Percentiles rank a stretch among this genome's conserved stretches.
Conservation (phyloP, 2,888 invertebrate genomes). For the Polymixis flavicincta region DNA sequence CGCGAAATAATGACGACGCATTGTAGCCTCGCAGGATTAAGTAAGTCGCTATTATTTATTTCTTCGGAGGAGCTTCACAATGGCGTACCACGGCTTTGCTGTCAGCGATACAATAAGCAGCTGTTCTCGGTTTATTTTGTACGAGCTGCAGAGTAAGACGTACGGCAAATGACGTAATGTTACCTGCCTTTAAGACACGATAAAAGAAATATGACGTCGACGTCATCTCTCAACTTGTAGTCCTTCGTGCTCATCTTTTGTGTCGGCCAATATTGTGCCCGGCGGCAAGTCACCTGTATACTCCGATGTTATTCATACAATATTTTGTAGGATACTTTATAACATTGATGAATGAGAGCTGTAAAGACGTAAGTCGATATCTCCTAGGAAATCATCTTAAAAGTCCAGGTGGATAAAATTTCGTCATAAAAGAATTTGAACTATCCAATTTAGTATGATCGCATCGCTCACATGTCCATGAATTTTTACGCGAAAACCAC, state of each 20-base stretch:
- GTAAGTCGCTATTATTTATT: slow-evolving; percentile 88
- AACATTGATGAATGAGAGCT: slow-evolving; percentile 57
- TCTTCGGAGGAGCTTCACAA: slow-evolving; percentile 83
- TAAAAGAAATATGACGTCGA: slow-evolving; percentile 75
- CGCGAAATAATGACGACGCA: slow-evolving; percentile 86
- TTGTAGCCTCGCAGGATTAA: slow-evolving; percentile 85
- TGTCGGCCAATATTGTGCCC: slow-evolving; percentile 70
- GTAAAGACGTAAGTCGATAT: slow-evolving; percentile 50
- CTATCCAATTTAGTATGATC: slow-evolving; percentile 58
- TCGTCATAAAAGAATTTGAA: slow-evolving; percentile 27
- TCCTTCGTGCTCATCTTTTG: slow-evolving; percentile 76
- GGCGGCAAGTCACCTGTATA: slow-evolving; percentile 45
- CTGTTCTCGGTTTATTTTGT: slow-evolving; percentile 83
- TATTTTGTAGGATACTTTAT: slow-evolving; percentile 41
- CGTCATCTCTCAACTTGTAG: slow-evolving; percentile 74
- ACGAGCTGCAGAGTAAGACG: slow-evolving; percentile 78
- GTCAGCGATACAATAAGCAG: slow-evolving; percentile 88
- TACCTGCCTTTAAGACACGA: slow-evolving; percentile 80
- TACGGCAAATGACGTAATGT: slow-evolving; percentile 80
- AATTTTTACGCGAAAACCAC: slow-evolving; percentile 78
- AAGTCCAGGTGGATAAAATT: slow-evolving; percentile 23
- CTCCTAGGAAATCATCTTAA: slow-evolving; percentile 56
- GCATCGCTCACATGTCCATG: slow-evolving; percentile 72
- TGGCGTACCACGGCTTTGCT: slow-evolving; percentile 84
- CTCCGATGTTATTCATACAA: slow-evolving; percentile 41